Percentiles rank a stretch among this genome's conserved stretches.
These are phyloP conservation scores for Sorex araneus DNA, from an alignment of 2,113 vertebrate genomes.

Conservation along the genomic window DNA sequence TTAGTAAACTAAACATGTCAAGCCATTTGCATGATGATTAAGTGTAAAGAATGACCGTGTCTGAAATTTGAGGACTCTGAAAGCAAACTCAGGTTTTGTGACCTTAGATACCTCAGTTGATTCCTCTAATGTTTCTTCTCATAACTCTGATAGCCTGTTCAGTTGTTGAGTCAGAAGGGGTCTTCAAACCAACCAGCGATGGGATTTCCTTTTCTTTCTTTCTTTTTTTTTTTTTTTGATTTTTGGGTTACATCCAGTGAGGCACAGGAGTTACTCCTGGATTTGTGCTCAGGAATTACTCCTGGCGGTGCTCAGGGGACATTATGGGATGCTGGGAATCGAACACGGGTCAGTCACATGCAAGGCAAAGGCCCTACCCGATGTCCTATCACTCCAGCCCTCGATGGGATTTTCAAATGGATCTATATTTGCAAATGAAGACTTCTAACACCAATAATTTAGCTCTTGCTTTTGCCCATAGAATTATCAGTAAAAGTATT, in stretches of 20 bases:
- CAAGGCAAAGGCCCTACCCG: too few species aligned
- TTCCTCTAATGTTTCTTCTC: not conserved
- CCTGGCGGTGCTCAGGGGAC: too few species aligned
- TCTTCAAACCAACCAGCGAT: not conserved
- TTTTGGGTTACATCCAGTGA: too few species aligned
- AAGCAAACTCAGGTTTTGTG: not conserved
- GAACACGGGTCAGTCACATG: too few species aligned
- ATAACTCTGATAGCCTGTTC: not conserved
- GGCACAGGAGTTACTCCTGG: too few species aligned
- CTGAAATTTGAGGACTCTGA: slow-evolving; percentile 29
- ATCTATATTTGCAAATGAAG: not conserved
- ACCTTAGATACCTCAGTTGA: not conserved
- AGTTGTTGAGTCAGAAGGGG: not conserved
- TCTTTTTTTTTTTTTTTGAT: too few species aligned
- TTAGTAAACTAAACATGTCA: slow-evolving; percentile 53
- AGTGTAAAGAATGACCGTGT: not conserved
- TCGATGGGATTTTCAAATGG: not conserved
- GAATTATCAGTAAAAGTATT: slow-evolving; percentile 15
- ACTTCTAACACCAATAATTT: slow-evolving; percentile 16
- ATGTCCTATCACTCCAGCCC: too few species aligned
- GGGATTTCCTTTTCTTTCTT: not conserved
- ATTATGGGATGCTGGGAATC: too few species aligned
- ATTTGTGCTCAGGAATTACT: too few species aligned
- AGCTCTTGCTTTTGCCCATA: slow-evolving; percentile 41
- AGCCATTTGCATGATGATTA: slow-evolving; percentile 30